Evolutionary conservation across 2,797 vertebrate genomes (phyloP), one percentile per base, ranked within the genome.

Genomic region (Pseudochromis fuscus): DNA sequence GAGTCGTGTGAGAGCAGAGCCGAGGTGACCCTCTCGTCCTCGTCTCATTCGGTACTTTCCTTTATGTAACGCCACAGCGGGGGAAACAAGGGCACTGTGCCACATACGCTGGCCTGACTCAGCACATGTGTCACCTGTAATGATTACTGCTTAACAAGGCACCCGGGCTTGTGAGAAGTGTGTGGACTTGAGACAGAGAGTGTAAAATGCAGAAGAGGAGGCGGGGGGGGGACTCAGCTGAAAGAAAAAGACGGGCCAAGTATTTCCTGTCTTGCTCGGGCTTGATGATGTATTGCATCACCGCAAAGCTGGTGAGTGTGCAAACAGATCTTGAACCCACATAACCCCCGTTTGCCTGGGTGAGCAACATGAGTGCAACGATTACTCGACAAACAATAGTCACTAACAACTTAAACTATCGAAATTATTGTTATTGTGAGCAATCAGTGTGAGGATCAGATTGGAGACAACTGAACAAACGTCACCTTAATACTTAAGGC

Each of bases 71-170:
- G 16, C 44, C 44, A 21, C 67, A 19, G 75, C 8, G 46, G 56
- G 56, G 48, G 85, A 79, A 91, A 88, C 25, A 56, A 74, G 88
- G 88, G 87, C 90, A 87, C 88, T 87, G 88, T 83, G 86, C 89
- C 88, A 88, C 85, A 53, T 67, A 57, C 0, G 7, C 40, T 8
- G 48, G 63, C 58, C 78, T 84, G 82, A 90, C 66, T 90, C 87
- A 75, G 83, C 82, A 4, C 16, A 44, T 40, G 59, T 52, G 67
- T 79, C 87, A 89, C 86, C 87, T 82, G 79, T 33, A 48, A 55
- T 38, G 79, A 86, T 81, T 57, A 70, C 59, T 57, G 37, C 61
- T 44, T 30, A 53, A 69, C 38, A 25, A 51, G n/a, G 30, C 21
- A 6, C 23, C 23, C 30, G 0, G 16, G 58, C 64, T 64, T 3